These are phyloP conservation scores for Drosophila virilis DNA, from an alignment of 1,140 invertebrate species.

Conservation along the genomic window DNA sequence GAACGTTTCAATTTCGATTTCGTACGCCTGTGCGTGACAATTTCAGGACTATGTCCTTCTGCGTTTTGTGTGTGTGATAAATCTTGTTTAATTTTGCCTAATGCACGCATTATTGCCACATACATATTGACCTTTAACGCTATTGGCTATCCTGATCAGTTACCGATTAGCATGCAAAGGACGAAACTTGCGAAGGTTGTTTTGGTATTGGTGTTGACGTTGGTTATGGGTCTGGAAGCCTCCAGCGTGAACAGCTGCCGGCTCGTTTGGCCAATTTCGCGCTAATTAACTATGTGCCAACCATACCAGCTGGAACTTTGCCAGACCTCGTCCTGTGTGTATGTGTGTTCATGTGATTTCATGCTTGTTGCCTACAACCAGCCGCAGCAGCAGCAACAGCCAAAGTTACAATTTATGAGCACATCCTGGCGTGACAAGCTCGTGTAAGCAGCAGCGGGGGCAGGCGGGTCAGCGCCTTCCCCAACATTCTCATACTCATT, in stretches of 20 bases:
- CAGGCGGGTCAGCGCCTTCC: background rate
- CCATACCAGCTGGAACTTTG: slow-evolving; percentile 71
- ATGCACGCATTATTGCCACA: slow-evolving; percentile 64
- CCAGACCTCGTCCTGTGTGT: slow-evolving; percentile 32
- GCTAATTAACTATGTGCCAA: slow-evolving; percentile 82
- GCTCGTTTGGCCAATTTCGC: slow-evolving; percentile 70
- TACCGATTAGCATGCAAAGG: slow-evolving; percentile 71
- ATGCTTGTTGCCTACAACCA: slow-evolving; percentile 76
- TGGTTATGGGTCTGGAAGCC: background rate
- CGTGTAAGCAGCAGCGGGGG: slow-evolving; percentile 57
- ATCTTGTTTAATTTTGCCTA: slow-evolving; percentile 65
- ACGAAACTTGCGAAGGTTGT: slow-evolving; percentile 2
- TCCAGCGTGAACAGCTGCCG: slow-evolving; percentile 3
- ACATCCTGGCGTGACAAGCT: slow-evolving; percentile 70
- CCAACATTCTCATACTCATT: background rate
- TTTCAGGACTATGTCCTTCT: slow-evolving; percentile 39
- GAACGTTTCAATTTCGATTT: slow-evolving; percentile 64
- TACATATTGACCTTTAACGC: slow-evolving; percentile 58
- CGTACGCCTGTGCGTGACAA: slow-evolving; percentile 68
- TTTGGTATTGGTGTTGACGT: no score
- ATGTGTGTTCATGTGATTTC: slow-evolving; percentile 70
- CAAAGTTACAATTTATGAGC: slow-evolving; percentile 78
- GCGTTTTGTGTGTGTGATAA: slow-evolving; percentile 50
- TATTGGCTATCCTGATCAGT: slow-evolving; percentile 72
- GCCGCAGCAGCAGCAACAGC: slow-evolving; percentile 22